Evolutionary conservation across 2,113 vertebrate species (phyloP).

Genomic region (Furnarius figulus): DNA sequence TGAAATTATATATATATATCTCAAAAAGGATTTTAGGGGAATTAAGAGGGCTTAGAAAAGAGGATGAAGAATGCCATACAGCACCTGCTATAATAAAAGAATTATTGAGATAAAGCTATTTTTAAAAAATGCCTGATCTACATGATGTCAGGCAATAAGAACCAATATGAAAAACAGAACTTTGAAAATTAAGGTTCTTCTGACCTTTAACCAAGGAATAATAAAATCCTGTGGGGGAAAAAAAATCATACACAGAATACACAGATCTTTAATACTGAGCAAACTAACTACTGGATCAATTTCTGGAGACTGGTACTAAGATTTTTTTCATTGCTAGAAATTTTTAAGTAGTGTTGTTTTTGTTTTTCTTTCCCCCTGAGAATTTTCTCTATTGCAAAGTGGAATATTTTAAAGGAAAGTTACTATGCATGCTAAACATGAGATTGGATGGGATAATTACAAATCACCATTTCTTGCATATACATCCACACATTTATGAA

Average conservation of each 20-base stretch:
- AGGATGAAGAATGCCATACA: not conserved
- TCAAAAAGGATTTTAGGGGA: not conserved
- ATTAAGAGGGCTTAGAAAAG: not conserved
- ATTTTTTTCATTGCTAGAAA: not conserved
- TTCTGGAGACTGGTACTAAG: not conserved
- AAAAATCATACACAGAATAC: not conserved
- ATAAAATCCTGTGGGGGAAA: not conserved
- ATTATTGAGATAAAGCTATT: not conserved
- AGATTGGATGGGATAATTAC: not conserved
- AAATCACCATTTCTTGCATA: not conserved
- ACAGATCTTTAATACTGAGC: not conserved
- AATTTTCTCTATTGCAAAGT: not conserved
- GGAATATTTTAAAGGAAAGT: not conserved
- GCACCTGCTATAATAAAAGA: not conserved
- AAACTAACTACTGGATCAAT: not conserved
- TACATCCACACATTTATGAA: not conserved
- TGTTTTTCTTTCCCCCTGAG: not conserved
- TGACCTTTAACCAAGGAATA: not conserved
- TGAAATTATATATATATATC: not conserved
- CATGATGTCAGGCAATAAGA: not conserved
- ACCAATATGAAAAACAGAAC: not conserved
- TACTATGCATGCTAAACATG: not conserved
- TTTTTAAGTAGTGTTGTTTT: not conserved
- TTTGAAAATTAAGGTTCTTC: not conserved
- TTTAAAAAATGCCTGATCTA: not conserved